Evolutionary conservation across 2,113 vertebrate genomes (phyloP).

Genomic region (Lagopus muta): DNA sequence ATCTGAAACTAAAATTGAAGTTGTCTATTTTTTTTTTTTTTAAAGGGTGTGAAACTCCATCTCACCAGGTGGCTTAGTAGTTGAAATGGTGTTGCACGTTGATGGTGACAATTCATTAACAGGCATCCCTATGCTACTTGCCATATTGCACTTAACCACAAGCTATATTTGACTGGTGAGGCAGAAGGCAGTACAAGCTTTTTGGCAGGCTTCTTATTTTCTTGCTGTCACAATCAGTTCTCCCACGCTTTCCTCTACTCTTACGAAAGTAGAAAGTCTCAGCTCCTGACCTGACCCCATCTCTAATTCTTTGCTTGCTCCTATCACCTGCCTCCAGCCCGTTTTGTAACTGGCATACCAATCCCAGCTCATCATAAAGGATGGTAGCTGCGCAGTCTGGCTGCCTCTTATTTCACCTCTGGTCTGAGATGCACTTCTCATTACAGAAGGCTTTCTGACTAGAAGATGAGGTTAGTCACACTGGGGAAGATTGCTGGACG

Average conservation of each 20-base stretch:
- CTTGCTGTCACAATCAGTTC: background rate
- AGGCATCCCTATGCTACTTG: background rate
- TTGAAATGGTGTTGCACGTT: background rate
- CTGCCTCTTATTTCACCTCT: background rate
- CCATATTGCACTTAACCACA: background rate
- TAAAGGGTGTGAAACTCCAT: background rate
- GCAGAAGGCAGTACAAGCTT: background rate
- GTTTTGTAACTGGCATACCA: background rate
- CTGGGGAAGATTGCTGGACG: background rate
- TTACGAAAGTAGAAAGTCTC: background rate
- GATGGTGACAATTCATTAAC: background rate
- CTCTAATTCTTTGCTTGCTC: background rate
- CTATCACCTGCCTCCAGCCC: background rate
- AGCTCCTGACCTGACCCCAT: background rate
- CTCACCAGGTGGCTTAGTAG: background rate
- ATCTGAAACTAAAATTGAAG: background rate
- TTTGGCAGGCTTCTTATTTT: background rate
- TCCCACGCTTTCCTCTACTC: background rate
- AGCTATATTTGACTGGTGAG: background rate
- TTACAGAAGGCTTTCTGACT: conserved; percentile 13
- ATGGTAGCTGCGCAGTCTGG: background rate
- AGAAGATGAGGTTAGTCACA: conserved; percentile 22
- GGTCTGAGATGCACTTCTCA: background rate
- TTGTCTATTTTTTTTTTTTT: background rate
- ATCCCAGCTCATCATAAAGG: background rate